phyloP scores from a whole-genome alignment of 2,888 invertebrate genomes.

The Hecatera dysodea region DNA sequence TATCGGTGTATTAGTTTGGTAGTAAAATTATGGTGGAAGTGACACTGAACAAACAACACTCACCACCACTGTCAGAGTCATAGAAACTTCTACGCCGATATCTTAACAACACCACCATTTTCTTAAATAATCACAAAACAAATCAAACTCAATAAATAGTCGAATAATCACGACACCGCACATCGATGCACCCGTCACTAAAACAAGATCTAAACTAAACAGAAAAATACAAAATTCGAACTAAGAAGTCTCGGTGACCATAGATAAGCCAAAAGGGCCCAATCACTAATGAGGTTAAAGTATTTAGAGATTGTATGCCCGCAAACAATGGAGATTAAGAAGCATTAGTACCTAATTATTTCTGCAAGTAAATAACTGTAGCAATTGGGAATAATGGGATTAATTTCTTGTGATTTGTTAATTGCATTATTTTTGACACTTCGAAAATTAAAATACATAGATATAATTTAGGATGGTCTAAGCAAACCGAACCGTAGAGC shows the following conservation, averaged over 20 bases:
- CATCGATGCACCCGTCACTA: slow-evolving; percentile 35
- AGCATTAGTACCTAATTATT: slow-evolving; percentile 31
- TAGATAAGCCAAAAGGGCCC: slow-evolving; percentile 61
- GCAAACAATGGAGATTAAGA: slow-evolving; percentile 55
- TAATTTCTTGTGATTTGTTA: slow-evolving; percentile 34
- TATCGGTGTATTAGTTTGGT: neutral
- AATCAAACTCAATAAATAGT: neutral
- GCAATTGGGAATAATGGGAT: neutral
- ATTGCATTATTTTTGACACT: slow-evolving; percentile 22
- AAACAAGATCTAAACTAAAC: slow-evolving; percentile 57
- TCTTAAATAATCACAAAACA: slow-evolving; percentile 22
- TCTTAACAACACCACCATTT: slow-evolving; percentile 40
- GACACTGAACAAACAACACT: too few relatives aligned
- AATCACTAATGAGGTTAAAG: slow-evolving; percentile 67
- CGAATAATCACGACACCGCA: slow-evolving; percentile 28
- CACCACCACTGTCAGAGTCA: slow-evolving; percentile 22
- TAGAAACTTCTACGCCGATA: slow-evolving; percentile 23
- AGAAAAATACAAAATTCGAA: slow-evolving; percentile 41
- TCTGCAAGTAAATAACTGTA: slow-evolving; percentile 22
- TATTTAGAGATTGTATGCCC: slow-evolving; percentile 58
- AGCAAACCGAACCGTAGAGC: too few relatives aligned
- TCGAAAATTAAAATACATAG: slow-evolving; percentile 1
- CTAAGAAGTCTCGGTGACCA: slow-evolving; percentile 44
- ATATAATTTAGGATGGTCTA: too few relatives aligned
- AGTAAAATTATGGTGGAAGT: too few relatives aligned